Evolutionary conservation across 35 echinoderm and acorn worm genomes (phyloP).

Genomic region (Acanthaster planci): DNA sequence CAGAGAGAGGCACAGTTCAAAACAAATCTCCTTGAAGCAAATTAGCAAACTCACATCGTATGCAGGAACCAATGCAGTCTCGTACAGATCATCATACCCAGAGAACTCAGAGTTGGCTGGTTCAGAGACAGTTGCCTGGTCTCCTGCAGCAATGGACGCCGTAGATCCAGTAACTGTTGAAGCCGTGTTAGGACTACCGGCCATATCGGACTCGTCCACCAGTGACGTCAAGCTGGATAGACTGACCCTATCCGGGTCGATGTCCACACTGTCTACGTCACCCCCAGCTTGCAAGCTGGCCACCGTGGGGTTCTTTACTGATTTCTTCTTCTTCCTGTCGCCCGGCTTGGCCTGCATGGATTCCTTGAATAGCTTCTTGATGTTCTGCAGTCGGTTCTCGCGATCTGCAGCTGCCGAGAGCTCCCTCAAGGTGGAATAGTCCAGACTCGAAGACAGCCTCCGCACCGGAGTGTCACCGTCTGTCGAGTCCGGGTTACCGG

Average conservation of each 20-base stretch:
- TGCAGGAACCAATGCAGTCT: slow-evolving; percentile 67
- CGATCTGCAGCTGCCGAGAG: slow-evolving; percentile 42
- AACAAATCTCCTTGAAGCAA: too few species aligned
- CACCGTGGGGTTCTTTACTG: not conserved
- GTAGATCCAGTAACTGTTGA: slow-evolving; percentile 22
- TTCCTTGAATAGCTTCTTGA: slow-evolving; percentile 70
- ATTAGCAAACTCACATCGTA: slow-evolving; percentile 28
- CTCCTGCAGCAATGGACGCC: slow-evolving; percentile 20
- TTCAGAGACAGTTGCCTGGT: slow-evolving; percentile 33
- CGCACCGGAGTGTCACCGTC: slow-evolving; percentile 51
- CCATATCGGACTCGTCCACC: slow-evolving; percentile 33
- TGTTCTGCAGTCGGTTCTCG: slow-evolving; percentile 59
- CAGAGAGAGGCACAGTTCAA: too few species aligned
- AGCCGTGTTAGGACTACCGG: not conserved
- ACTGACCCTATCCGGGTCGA: slow-evolving; percentile 78
- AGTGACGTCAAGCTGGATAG: slow-evolving; percentile 61
- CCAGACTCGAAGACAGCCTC: slow-evolving; percentile 77
- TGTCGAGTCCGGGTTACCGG: slow-evolving; percentile 50
- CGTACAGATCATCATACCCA: slow-evolving; percentile 52
- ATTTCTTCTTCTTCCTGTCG: slow-evolving; percentile 35
- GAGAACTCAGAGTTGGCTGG: slow-evolving; percentile 20
- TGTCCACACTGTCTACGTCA: slow-evolving; percentile 4
- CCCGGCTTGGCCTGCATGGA: slow-evolving; percentile 58
- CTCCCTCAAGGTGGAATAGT: slow-evolving; percentile 64
- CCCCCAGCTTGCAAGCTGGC: slow-evolving; percentile 2